Conservation (phyloP, 2,797 vertebrate species). For the Sebastes itinus region DNA sequence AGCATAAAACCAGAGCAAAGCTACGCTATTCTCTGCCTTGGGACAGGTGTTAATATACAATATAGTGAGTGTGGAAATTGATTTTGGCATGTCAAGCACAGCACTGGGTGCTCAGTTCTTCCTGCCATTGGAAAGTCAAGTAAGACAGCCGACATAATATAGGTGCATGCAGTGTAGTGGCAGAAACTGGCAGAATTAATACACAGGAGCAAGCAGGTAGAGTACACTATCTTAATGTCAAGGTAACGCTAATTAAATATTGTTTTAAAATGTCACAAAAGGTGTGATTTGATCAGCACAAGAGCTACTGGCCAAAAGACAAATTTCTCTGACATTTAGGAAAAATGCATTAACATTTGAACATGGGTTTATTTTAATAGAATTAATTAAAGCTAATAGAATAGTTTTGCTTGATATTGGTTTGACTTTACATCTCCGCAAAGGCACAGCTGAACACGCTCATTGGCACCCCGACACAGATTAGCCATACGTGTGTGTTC, state of each 20-base stretch:
- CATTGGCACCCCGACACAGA: not conserved
- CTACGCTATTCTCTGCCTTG: not conserved
- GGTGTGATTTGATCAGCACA: not conserved
- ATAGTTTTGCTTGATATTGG: not conserved
- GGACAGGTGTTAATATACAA: not conserved
- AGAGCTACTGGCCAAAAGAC: not conserved
- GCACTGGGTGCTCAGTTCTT: not conserved
- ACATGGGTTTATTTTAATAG: slow-evolving; percentile 7
- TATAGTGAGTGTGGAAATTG: not conserved
- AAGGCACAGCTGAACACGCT: not conserved
- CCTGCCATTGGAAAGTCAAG: not conserved
- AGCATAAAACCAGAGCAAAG: not conserved
- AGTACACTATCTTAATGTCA: not conserved
- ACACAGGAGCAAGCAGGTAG: not conserved
- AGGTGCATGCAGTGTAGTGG: not conserved
- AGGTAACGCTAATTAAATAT: slow-evolving; percentile 5
- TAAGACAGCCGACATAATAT: not conserved
- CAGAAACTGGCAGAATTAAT: not conserved
- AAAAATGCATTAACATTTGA: slow-evolving; percentile 26
- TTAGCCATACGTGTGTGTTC: not conserved
- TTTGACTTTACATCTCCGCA: not conserved
- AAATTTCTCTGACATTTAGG: slow-evolving; percentile 24
- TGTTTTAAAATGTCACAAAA: slow-evolving; percentile 44
- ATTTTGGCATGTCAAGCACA: not conserved
- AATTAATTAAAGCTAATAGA: slow-evolving; percentile 14